Conservation (phyloP, 2,113 vertebrate genomes). For the Peucedramus taeniatus region DNA sequence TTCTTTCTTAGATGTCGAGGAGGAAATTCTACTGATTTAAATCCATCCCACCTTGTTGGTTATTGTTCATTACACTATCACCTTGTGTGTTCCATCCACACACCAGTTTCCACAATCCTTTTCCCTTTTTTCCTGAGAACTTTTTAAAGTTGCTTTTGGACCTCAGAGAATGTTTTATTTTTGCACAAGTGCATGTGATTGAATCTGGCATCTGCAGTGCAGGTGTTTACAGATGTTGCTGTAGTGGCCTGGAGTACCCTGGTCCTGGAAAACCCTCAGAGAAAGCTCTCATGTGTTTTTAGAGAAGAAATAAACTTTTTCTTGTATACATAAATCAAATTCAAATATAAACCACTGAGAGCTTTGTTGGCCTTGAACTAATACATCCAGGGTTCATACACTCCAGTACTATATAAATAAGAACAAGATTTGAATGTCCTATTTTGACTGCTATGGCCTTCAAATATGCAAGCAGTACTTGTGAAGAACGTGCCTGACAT, state of each 20-base stretch:
- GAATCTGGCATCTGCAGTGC: background rate
- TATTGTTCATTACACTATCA: background rate
- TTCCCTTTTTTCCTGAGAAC: background rate
- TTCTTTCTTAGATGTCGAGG: background rate
- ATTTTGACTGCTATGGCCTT: background rate
- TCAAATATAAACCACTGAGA: background rate
- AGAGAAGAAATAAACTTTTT: background rate
- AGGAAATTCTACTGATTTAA: background rate
- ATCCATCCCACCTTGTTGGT: background rate
- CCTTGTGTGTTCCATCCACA: background rate
- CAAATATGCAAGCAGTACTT: background rate
- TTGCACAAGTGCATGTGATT: background rate
- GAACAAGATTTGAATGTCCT: background rate
- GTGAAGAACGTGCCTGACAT: background rate
- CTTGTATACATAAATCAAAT: conserved; percentile 4
- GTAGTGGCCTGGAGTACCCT: background rate
- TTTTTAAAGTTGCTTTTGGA: background rate
- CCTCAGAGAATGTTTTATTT: background rate
- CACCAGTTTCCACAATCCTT: background rate
- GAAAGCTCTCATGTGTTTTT: background rate
- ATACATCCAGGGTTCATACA: background rate
- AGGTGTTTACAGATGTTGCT: background rate
- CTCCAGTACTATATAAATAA: background rate
- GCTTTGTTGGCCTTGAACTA: background rate
- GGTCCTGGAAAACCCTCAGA: background rate